Base-by-base conservation (phyloP, 2,113 vertebrate species). In the Gambusia holbrooki region DNA sequence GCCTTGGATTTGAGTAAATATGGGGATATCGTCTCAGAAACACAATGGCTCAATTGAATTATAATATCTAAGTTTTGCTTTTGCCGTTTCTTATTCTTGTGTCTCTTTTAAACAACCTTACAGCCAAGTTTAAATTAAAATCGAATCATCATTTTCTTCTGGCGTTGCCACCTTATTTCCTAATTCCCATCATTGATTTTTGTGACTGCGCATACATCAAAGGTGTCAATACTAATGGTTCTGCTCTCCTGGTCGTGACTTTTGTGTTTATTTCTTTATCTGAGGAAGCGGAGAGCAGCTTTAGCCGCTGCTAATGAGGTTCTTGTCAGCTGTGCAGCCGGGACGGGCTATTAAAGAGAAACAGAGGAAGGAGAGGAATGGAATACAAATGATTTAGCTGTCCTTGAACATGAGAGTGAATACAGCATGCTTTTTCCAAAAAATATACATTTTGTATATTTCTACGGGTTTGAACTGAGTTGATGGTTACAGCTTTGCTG, bases 251-350 rank as follows among this genome's bases (percentile, higher is more conserved):
- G 42, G 69, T 83, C 77, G 25, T 84, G 84, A 77, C 81, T 80
- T 87, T 60, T 65, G 42, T 84, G 76, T 79, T 58, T 70, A 17
- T 79, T 72, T 62, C 79, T 79, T 85, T 84, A 87, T 87, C 79
- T 66, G 7, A 13, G 48, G 40, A 85, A 42, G 71, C 78, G 60
- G 11, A 60, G 27, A 51, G 69, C 82, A 29, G 33, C 48, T 77
- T 75, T 69, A 74, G 69, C 76, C 74, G 27, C 64, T 69, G 33
- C 54, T 79, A 84, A 89, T 84, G 74, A 84, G 83, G 51, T 74
- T 80, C 15, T 66, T 88, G 82, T 85, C 79, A 84, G 48, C 74
- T 63, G 14, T 77, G 79, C 69, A 87, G 73, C 68, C 74, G 45
- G 10, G 73, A 62, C 19, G 28, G 74, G 32, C 2, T 29, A 84